These are phyloP conservation scores for Brevimyrus niger DNA, from an alignment of 2,113 vertebrate species.

Conservation along the genomic window DNA sequence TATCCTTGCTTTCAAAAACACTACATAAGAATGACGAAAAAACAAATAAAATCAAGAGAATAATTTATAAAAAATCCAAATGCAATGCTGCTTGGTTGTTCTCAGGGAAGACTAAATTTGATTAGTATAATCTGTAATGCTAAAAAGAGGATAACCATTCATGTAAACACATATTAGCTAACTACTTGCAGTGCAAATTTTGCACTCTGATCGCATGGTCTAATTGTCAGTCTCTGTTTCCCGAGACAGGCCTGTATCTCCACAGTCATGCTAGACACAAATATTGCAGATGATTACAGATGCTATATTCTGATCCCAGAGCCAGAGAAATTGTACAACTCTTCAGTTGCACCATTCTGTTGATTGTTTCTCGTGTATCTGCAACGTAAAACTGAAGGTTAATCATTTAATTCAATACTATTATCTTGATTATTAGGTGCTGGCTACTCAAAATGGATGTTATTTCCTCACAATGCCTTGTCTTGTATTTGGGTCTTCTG, in stretches of 20 bases:
- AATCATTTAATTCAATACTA: neutral
- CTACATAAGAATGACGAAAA: slow-evolving; percentile 10
- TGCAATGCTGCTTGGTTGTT: neutral
- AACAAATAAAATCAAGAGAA: neutral
- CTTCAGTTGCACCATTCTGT: neutral
- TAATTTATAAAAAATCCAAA: neutral
- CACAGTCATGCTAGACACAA: neutral
- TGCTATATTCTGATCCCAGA: neutral
- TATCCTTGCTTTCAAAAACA: slow-evolving; percentile 9
- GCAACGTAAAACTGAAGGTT: neutral
- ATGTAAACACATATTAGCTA: slow-evolving; percentile 1
- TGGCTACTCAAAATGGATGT: neutral
- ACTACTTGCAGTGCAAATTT: neutral
- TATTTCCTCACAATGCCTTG: neutral
- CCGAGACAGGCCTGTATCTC: neutral
- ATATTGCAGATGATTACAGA: neutral
- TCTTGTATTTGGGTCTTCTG: neutral
- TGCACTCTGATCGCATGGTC: neutral
- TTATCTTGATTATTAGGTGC: neutral
- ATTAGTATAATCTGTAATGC: neutral
- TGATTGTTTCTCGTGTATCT: neutral
- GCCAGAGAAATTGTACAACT: neutral
- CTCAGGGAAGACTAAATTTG: neutral
- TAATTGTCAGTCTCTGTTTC: slow-evolving; percentile 1
- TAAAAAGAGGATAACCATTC: neutral